Evolutionary conservation across 2,888 invertebrate species (phyloP), one percentile per base, ranked within the genome.

Genomic region (Ormyrus nitidulus): DNA sequence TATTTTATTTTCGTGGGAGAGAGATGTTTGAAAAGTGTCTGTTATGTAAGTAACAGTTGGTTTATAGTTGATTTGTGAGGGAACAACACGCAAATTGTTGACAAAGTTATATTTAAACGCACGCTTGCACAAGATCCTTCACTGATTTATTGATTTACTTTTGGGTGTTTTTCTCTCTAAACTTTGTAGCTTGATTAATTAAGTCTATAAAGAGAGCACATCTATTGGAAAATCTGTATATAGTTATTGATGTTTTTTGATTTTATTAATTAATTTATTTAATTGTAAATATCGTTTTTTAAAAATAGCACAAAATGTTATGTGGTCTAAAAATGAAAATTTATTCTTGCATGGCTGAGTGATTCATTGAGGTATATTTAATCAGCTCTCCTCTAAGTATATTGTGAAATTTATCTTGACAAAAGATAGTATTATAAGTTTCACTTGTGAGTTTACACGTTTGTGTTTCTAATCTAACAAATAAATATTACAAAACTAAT

Each of bases 41-140:
- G 61, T 76, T 76, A 69, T 69, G 61, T 76, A 76, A 76, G 62
- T 76, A 34, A 46, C 19, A 76, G 58, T 76, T 19, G 54, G 61
- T 53, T 53, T 59, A 6, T 34, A 34, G 34, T 34, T 34, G 51
- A 6, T 5, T 44, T 44, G 11, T 48, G 11, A 44, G 19, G 34
- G 13, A 53, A 61, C 69, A 59, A 66, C 13, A 44, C 61, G 46
- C 44, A 69, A 49, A 44, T 65, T 73, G 65, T 73, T 73, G 73
- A 65, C 73, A 73, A 73, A 73, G 65, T 73, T 73, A 73, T 73
- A 65, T 73, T 65, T 49, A 65, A 34, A 65, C 11, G n/a, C 56
- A 65, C 46, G 64, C 64, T 13, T 64, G 73, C 73, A 46, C 64
- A 44, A 54, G 34, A 54, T 69, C 34, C 69, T 69, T 13, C 13